A percentile compares a stretch with the other conserved stretches of the same genome.
Evolutionary conservation across 1,140 invertebrate species (phyloP).

Genomic region (Hypothenemus hampei): DNA sequence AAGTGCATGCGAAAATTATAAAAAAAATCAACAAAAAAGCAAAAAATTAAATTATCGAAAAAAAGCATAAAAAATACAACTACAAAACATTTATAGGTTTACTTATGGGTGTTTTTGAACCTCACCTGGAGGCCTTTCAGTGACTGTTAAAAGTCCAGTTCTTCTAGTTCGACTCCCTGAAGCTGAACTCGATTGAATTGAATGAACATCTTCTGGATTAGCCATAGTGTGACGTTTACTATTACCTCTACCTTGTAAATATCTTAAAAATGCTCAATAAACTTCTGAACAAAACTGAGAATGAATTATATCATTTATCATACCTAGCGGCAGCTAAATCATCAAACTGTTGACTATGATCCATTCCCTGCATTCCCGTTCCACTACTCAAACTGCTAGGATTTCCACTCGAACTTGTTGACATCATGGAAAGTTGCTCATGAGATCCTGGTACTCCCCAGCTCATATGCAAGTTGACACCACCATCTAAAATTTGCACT

Average conservation of each 20-base stretch:
- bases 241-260: conserved; percentile 67
- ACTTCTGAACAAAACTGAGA: not conserved
- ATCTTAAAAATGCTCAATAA: conserved; percentile 50
- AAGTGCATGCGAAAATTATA: conserved; percentile 54
- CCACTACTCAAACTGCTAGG: conserved; percentile 39
- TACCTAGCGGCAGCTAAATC: conserved; percentile 50
- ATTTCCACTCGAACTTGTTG: conserved; percentile 41
- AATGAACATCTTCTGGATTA: conserved; percentile 58
- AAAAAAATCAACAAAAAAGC: conserved; percentile 32
- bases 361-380: conserved; percentile 33
- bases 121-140: conserved; percentile 79
- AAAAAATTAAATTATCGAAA: not conserved
- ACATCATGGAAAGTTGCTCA: conserved; percentile 42
- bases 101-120: not conserved
- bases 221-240: conserved; percentile 63
- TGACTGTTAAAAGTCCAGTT: conserved; percentile 76
- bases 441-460: conserved; percentile 47
- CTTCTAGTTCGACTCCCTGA: conserved; percentile 59
- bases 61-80: not conserved
- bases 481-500: conserved; percentile 63
- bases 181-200: conserved; percentile 48
- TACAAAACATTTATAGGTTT: conserved; percentile 4
- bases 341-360: conserved; percentile 42
- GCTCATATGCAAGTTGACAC: conserved; percentile 83
- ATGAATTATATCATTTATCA: no score